Base-by-base conservation (phyloP, 2,797 vertebrate genomes). In the Enteromius afrohamiltoni region DNA sequence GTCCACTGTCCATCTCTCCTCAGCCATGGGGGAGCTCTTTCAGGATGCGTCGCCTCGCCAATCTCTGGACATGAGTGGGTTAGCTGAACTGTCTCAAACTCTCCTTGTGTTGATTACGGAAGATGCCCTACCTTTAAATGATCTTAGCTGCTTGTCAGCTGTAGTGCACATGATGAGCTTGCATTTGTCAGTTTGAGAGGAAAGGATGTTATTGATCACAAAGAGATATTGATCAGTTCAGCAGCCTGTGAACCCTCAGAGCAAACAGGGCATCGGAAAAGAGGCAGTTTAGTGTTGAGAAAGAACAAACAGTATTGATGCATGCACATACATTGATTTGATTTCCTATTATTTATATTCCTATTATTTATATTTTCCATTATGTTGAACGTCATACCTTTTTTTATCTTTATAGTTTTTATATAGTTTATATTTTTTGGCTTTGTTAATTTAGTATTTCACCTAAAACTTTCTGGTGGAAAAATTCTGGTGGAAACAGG, bases 201-300 rank as follows among this genome's bases (percentile, higher is more conserved):
- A 84, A 74, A 75, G 78, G 45, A 19, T 2, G 45, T 83, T 81
- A 86, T 85, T 73, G 87, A 86, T 80, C 73, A 74, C 47, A 55
- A 86, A 85, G 67, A 80, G 49, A 53, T 80, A 86, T 88, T 37
- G 83, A 88, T 82, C 85, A 75, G 8, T 81, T 79, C 73, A 83
- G 45, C 60, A 85, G 69, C 80, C 45, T 70, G 67, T 78, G 85
- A 80, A 69, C 55, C 47, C 78, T 82, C 74, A 83, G 45, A 81
- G 53, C 68, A 83, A 86, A 81, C 77, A 75, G 62, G 74, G n/a
- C 60, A 65, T 42, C 19, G 51, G 23, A 70, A 81, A 64, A 74
- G 42, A 49, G 11, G 42, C 3, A 31, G 31, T 81, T 73, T 47
- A 60, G 65, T 55, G 34, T 23, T 0, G 0, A 21, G 67, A 71